Evolutionary conservation across 2,797 vertebrate species (phyloP).

Genomic region (Enteromius fasciolatus): DNA sequence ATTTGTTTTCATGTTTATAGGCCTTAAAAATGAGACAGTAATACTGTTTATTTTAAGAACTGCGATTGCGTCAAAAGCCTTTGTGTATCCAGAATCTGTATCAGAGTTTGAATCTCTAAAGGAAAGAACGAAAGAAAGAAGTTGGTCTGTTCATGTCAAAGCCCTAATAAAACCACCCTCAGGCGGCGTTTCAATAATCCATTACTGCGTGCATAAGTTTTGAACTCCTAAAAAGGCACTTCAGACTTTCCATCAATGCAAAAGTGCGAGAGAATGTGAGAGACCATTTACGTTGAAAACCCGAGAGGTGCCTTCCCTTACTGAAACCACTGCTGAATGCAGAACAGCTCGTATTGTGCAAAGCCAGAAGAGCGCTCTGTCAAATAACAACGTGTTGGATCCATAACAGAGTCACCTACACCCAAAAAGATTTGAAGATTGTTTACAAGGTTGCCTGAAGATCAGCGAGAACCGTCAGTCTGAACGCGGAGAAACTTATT

Average conservation of each 20-base stretch:
- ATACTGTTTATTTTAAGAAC: not conserved
- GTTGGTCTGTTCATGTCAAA: not conserved
- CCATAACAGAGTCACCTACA: not conserved
- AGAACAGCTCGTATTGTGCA: not conserved
- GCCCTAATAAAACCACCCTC: conserved; percentile 2
- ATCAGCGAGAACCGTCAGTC: not conserved
- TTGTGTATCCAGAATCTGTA: conserved; percentile 27
- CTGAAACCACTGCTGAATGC: not conserved
- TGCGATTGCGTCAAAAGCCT: not conserved
- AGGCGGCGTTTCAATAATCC: conserved; percentile 56
- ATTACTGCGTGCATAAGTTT: conserved; percentile 62
- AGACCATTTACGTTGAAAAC: conserved; percentile 26
- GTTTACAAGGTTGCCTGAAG: not conserved
- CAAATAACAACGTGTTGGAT: not conserved
- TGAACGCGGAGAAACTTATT: not conserved
- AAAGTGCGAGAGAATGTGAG: conserved; percentile 1
- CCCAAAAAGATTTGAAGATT: not conserved
- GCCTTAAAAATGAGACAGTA: not conserved
- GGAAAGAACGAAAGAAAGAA: not conserved
- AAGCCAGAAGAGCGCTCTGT: not conserved
- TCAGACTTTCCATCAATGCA: conserved; percentile 31
- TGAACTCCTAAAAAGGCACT: conserved; percentile 15
- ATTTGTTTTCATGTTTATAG: not conserved
- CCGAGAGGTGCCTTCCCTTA: not conserved
- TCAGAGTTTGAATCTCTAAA: conserved; percentile 66